phyloP scores from a whole-genome alignment of 1,140 invertebrate genomes.

The Bombyx mandarina region DNA sequence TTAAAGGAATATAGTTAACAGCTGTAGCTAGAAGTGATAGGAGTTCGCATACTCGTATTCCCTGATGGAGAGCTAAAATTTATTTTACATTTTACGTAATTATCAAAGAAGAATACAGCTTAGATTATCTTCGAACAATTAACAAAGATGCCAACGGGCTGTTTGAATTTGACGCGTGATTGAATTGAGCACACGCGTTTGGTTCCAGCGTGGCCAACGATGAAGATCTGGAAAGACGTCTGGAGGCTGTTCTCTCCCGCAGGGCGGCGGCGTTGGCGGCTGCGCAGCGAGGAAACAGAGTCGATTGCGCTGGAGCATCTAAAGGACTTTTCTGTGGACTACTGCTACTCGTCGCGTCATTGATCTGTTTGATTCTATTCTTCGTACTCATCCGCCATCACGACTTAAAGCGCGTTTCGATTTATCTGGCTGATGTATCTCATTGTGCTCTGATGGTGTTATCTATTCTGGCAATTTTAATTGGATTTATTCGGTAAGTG shows the following conservation, averaged over 20 bases:
- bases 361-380: slow-evolving; percentile 94
- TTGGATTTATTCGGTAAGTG: slow-evolving; percentile 87
- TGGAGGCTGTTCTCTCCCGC: slow-evolving; percentile 87
- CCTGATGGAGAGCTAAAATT: too few relatives aligned
- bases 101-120: too few relatives aligned
- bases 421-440: slow-evolving; percentile 91
- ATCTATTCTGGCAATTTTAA: slow-evolving; percentile 89
- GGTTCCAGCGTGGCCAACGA: slow-evolving; percentile 80
- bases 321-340: slow-evolving; percentile 95
- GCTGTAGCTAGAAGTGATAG: too few relatives aligned
- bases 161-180: slow-evolving; percentile 14
- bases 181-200: slow-evolving; percentile 50
- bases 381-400: slow-evolving; percentile 91
- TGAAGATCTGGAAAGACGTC: slow-evolving; percentile 86
- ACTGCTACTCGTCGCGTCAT: slow-evolving; percentile 88
- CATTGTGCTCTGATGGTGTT: slow-evolving; percentile 90
- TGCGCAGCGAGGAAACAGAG: slow-evolving; percentile 81
- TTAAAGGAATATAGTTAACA: too few relatives aligned
- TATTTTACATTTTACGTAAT: too few relatives aligned
- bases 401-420: slow-evolving; percentile 84
- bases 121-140: too few relatives aligned
- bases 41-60: too few relatives aligned
- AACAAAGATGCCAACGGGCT: too few relatives aligned
- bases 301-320: slow-evolving; percentile 93
- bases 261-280: slow-evolving; percentile 87